A percentile compares a stretch with the other conserved stretches of the same genome.
phyloP scores from a whole-genome alignment of 2,888 invertebrate genomes.

The Oligia fasciuncula region DNA sequence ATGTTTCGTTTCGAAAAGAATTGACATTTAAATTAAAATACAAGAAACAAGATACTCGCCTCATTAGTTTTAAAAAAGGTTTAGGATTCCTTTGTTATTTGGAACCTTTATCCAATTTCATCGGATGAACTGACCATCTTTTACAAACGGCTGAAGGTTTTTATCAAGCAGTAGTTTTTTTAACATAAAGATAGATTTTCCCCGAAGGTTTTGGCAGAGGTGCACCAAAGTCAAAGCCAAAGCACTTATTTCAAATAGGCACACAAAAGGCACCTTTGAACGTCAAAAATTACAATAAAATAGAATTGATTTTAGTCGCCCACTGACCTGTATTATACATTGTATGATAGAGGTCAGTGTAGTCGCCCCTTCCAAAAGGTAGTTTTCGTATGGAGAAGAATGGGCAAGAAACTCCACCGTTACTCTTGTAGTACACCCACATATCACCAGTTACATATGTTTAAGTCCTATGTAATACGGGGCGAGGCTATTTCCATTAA shows the following conservation, averaged over 20 bases:
- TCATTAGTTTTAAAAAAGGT: constrained; percentile 45
- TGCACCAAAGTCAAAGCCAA: neutral
- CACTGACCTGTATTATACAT: too few relatives aligned
- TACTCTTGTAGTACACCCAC: neutral
- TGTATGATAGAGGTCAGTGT: too few relatives aligned
- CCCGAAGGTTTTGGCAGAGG: neutral
- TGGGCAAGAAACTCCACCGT: too few relatives aligned
- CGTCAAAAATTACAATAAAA: too few relatives aligned
- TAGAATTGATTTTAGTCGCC: too few relatives aligned
- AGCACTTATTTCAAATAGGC: too few relatives aligned
- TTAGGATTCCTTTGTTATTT: constrained; percentile 15
- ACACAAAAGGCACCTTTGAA: too few relatives aligned
- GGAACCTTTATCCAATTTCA: constrained; percentile 15
- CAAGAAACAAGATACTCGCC: constrained; percentile 30
- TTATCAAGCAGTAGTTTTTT: neutral
- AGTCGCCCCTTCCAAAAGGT: too few relatives aligned
- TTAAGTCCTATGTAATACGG: too few relatives aligned
- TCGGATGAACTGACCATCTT: neutral
- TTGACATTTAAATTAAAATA: constrained; percentile 36
- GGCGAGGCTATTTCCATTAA: too few relatives aligned
- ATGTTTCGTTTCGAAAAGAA: neutral
- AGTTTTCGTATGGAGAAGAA: too few relatives aligned
- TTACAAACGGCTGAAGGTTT: neutral
- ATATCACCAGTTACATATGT: neutral
- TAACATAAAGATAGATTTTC: neutral